Evolutionary conservation across 1,140 invertebrate genomes (phyloP).

Genomic region (Chelonus insularis): DNA sequence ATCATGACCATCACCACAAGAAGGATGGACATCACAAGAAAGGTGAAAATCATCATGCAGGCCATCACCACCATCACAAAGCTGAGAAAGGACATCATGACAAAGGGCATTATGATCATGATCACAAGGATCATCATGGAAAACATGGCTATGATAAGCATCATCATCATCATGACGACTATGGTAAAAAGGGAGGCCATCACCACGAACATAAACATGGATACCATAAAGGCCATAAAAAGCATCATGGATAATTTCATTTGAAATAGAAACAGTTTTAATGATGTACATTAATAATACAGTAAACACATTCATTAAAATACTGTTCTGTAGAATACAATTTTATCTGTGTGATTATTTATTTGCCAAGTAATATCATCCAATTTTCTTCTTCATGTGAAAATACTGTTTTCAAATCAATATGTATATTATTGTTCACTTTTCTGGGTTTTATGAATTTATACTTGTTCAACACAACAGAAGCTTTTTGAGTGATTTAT

Average conservation of each 20-base stretch:
- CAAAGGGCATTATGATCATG: constrained; percentile 55
- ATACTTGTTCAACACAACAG: no score
- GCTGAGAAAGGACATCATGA: constrained; percentile 65
- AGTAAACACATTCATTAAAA: no score
- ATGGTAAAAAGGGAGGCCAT: constrained; percentile 69
- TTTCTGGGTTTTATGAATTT: no score
- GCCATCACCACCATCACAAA: constrained; percentile 49
- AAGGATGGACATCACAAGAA: constrained; percentile 55
- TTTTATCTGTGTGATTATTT: no score
- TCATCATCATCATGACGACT: constrained; percentile 67
- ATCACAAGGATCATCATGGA: constrained; percentile 66
- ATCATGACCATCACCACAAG: constrained; percentile 55
- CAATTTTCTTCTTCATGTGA: no score
- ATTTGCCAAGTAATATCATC: no score
- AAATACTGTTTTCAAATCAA: no score
- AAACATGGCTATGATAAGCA: constrained; percentile 69
- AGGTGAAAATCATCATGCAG: constrained; percentile 55
- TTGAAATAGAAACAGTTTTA: no score
- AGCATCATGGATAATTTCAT: background rate
- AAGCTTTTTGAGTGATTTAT: no score
- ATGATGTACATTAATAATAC: no score
- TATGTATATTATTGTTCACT: no score
- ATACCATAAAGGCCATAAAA: constrained; percentile 52
- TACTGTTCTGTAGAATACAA: no score
- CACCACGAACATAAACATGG: constrained; percentile 67